Conservation (phyloP, 2,888 invertebrate genomes). For the Pardosa pseudoannulata region DNA sequence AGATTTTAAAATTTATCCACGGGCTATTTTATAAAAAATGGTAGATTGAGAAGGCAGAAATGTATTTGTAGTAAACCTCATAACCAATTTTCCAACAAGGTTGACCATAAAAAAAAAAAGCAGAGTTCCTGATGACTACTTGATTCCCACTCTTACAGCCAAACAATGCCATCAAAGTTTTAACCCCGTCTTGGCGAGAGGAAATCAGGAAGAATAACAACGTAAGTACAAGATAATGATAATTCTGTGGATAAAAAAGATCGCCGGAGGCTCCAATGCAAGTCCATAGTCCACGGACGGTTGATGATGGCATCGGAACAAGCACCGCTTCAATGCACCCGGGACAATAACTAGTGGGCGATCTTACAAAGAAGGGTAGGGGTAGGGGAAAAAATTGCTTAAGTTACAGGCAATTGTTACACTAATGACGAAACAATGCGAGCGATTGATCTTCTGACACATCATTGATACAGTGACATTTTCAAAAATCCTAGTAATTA, state of each 20-base stretch:
- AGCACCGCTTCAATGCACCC: constrained; percentile 53
- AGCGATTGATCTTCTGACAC: not conserved
- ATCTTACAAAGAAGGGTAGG: not conserved
- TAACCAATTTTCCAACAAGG: not conserved
- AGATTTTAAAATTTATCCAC: too few relatives aligned
- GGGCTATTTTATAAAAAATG: too few relatives aligned
- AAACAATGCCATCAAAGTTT: constrained; percentile 9
- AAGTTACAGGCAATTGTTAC: not conserved
- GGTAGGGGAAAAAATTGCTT: not conserved
- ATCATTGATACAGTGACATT: not conserved
- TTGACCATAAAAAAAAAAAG: not conserved
- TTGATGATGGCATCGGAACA: not conserved
- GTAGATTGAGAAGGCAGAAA: too few relatives aligned
- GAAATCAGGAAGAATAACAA: constrained; percentile 34
- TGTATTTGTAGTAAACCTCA: too few relatives aligned
- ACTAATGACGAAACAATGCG: not conserved
- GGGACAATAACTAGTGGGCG: constrained; percentile 46
- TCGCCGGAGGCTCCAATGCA: not conserved
- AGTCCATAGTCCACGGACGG: constrained; percentile 15
- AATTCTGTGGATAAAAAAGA: constrained; percentile 51
- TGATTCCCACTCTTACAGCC: not conserved
- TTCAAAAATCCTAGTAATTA: too few relatives aligned
- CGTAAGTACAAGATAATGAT: constrained; percentile 45
- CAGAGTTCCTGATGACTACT: not conserved
- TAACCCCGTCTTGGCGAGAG: constrained; percentile 7